These are phyloP conservation scores for Ferdinandea cuprea DNA, from an alignment of 2,888 invertebrate genomes.

Conservation along the genomic window DNA sequence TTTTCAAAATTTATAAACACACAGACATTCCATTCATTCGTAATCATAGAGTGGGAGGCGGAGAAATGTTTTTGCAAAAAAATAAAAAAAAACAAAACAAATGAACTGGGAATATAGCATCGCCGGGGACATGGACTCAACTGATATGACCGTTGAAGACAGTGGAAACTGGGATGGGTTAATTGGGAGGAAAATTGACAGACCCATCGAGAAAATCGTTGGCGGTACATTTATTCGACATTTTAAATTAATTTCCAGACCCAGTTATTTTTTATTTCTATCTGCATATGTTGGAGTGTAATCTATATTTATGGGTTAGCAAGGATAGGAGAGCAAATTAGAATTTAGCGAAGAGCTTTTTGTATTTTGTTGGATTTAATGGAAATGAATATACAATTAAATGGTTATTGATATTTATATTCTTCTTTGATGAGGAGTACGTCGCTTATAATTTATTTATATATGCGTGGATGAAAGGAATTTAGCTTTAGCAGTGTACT, in stretches of 20 bases:
- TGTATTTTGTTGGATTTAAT: no score
- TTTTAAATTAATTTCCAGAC: slow-evolving; percentile 31
- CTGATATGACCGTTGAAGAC: slow-evolving; percentile 8
- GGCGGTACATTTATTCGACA: slow-evolving; percentile 25
- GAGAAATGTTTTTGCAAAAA: slow-evolving; percentile 46
- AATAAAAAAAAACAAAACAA: no score
- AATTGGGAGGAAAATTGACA: slow-evolving; percentile 64
- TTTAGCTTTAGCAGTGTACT: no score
- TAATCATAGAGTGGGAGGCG: slow-evolving; percentile 42
- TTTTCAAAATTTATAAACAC: slow-evolving; percentile 70
- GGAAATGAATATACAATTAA: no score
- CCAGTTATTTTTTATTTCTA: neutral
- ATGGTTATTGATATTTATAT: no score
- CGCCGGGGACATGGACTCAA: neutral
- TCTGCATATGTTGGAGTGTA: neutral
- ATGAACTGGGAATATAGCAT: no score
- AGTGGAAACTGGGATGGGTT: slow-evolving; percentile 15
- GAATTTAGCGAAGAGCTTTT: neutral
- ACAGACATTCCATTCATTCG: slow-evolving; percentile 57
- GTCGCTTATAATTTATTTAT: no score
- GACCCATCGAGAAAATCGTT: slow-evolving; percentile 20
- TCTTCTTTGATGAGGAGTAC: no score
- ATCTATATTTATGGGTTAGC: slow-evolving; percentile 4
- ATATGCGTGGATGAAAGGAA: no score
- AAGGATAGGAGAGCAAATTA: neutral